Evolutionary conservation across 1,140 invertebrate genomes (phyloP).

Genomic region (Drosophila sp.): DNA sequence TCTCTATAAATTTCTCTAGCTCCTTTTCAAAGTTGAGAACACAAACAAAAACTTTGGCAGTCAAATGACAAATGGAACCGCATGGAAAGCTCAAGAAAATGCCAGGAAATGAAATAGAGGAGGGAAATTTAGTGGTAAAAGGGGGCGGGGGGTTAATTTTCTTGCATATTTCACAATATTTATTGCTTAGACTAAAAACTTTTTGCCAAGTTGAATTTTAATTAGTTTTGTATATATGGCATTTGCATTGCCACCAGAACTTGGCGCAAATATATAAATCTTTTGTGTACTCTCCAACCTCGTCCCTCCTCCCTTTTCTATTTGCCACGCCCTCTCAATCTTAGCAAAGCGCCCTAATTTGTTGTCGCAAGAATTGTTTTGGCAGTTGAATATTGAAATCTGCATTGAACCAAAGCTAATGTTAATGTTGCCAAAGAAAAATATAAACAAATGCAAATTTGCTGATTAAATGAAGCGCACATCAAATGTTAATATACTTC

Average conservation of each 20-base stretch:
- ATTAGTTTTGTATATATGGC: conserved; percentile 79
- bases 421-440: conserved; percentile 45
- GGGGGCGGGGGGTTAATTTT: conserved; percentile 32
- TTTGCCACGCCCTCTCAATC: conserved; percentile 25
- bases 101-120: conserved; percentile 61
- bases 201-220: conserved; percentile 83
- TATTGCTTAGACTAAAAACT: conserved; percentile 79
- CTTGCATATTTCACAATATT: conserved; percentile 79
- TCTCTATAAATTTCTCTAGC: not conserved
- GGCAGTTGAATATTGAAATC: conserved; percentile 65
- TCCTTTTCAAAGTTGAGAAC: conserved; percentile 31
- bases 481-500: conserved; percentile 52
- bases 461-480: conserved; percentile 67
- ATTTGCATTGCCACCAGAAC: conserved; percentile 54
- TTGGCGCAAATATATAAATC: conserved; percentile 65
- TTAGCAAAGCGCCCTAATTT: conserved; percentile 40
- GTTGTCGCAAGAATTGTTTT: conserved; percentile 57
- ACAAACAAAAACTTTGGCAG: conserved; percentile 73
- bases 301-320: not conserved
- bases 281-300: conserved; percentile 15
- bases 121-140: not conserved
- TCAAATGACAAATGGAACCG: conserved; percentile 79
- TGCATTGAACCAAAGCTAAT: conserved; percentile 43
- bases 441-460: conserved; percentile 68
- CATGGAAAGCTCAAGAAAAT: conserved; percentile 61